These are phyloP conservation scores for Ochropleura leucogaster DNA, from an alignment of 2,888 invertebrate genomes.

Conservation along the genomic window DNA sequence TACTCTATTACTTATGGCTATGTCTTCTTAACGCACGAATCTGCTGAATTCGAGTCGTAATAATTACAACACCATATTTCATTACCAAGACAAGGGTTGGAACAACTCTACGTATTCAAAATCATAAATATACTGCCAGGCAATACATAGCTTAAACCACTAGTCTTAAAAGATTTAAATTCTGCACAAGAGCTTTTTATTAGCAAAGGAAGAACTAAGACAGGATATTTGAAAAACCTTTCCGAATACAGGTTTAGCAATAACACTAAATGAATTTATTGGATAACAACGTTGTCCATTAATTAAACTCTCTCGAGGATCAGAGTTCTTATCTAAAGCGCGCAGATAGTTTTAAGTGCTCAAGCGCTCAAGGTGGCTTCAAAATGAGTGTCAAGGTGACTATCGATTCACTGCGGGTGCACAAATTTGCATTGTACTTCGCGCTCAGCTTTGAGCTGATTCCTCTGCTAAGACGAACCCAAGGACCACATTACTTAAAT, in stretches of 20 bases:
- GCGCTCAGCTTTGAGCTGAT: slow-evolving; percentile 19
- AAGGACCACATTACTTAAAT: slow-evolving; percentile 3
- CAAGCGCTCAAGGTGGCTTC: slow-evolving; percentile 42
- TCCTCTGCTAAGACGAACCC: slow-evolving; percentile 14
- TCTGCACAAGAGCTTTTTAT: background rate
- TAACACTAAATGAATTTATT: background rate
- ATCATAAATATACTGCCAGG: background rate
- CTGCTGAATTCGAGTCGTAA: background rate
- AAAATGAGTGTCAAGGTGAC: slow-evolving; percentile 57
- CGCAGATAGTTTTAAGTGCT: slow-evolving; percentile 37
- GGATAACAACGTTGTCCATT: background rate
- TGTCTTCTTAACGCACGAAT: background rate
- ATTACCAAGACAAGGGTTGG: background rate
- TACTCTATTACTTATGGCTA: background rate
- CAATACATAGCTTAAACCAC: background rate
- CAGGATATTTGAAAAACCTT: background rate
- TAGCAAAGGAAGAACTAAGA: background rate
- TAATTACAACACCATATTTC: background rate
- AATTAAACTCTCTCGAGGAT: slow-evolving; percentile 1
- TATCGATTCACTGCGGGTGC: slow-evolving; percentile 56
- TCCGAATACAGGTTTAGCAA: background rate
- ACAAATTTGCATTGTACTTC: slow-evolving; percentile 61
- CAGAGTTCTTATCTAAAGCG: slow-evolving; percentile 34
- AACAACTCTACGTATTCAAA: background rate
- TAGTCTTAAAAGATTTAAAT: background rate